These are phyloP conservation scores for Noctua comes DNA, from an alignment of 2,888 invertebrate species.

Conservation along the genomic window DNA sequence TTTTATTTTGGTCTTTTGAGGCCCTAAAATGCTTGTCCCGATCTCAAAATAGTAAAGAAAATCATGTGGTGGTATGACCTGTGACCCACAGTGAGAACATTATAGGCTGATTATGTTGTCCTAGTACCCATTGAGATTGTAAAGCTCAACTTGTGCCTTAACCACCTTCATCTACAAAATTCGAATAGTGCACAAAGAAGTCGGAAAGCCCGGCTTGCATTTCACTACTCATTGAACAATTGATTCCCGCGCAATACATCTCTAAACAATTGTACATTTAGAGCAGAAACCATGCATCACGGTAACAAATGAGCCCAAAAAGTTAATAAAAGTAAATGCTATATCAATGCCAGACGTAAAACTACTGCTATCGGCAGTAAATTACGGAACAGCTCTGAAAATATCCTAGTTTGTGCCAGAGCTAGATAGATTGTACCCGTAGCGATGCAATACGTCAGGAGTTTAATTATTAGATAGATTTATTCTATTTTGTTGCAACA, in stretches of 20 bases:
- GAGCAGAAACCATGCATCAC: constrained; percentile 41
- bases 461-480: constrained; percentile 22
- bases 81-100: background rate
- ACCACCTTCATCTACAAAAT: background rate
- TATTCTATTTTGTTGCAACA: background rate
- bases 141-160: background rate
- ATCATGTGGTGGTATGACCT: background rate
- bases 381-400: background rate
- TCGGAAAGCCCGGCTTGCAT: background rate
- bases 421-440: constrained; percentile 14
- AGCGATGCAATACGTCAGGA: constrained; percentile 10
- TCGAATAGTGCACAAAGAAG: background rate
- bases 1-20: background rate
- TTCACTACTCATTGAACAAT: constrained; percentile 22
- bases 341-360: constrained; percentile 35
- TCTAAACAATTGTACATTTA: constrained; percentile 27
- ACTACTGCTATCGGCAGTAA: constrained; percentile 17
- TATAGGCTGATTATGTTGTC: background rate
- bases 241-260: constrained; percentile 10
- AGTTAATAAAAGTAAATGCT: constrained; percentile 53
- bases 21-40: background rate
- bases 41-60: background rate
- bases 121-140: background rate
- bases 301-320: constrained; percentile 50
- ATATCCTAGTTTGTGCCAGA: constrained; percentile 30